Percentiles rank a stretch among this genome's conserved stretches.
Evolutionary conservation across 2,888 invertebrate genomes (phyloP).

Genomic region (Gari tellinella): DNA sequence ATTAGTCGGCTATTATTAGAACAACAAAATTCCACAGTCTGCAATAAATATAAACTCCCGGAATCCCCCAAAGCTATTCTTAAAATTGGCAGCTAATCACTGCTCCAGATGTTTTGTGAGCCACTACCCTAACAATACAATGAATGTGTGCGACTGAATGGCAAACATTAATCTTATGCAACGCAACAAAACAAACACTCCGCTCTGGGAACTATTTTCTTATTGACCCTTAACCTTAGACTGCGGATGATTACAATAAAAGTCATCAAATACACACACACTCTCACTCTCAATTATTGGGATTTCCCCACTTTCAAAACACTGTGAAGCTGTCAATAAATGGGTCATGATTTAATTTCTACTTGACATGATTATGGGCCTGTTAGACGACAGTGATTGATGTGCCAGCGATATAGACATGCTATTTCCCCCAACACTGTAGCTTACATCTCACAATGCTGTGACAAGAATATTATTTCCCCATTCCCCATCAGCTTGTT

Average conservation of each 20-base stretch:
- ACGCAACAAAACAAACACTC: constrained; percentile 43
- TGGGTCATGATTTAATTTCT: constrained; percentile 50
- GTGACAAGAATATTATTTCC: too few species aligned
- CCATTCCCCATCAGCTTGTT: too few species aligned
- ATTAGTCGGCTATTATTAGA: constrained; percentile 55
- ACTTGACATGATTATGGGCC: constrained; percentile 40
- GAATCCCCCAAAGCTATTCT: constrained; percentile 39
- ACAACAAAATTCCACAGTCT: constrained; percentile 34
- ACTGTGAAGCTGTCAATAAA: constrained; percentile 33
- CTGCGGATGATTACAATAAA: constrained; percentile 52
- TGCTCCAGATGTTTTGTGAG: constrained; percentile 42
- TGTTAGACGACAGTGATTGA: constrained; percentile 1
- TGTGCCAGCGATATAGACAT: too few species aligned
- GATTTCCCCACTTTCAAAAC: constrained; percentile 54
- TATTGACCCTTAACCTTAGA: constrained; percentile 61
- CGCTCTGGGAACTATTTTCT: constrained; percentile 44
- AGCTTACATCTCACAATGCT: background rate
- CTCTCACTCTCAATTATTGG: constrained; percentile 40
- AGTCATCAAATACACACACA: constrained; percentile 49
- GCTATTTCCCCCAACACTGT: background rate
- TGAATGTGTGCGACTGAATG: constrained; percentile 25
- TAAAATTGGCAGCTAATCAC: constrained; percentile 34
- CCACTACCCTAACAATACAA: constrained; percentile 25
- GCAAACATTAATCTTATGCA: constrained; percentile 39
- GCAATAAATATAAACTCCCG: constrained; percentile 23